A percentile compares a stretch with the other conserved stretches of the same genome.
These are phyloP conservation scores for Pachycephus smyrnensis DNA, from an alignment of 2,888 invertebrate species.

Conservation along the genomic window DNA sequence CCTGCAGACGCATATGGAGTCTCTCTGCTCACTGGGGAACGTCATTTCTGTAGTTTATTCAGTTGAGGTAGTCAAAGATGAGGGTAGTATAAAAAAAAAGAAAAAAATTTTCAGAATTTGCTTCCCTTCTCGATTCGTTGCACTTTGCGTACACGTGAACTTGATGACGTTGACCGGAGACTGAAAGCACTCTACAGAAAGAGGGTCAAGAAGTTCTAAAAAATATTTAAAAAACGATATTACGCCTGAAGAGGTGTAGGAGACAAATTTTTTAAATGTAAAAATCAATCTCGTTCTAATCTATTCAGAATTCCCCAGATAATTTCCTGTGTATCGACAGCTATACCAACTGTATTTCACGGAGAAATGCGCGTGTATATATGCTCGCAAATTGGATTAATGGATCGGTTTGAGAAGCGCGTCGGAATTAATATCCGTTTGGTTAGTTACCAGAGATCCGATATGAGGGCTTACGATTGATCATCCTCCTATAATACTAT, in stretches of 20 bases:
- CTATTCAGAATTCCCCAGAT: not conserved
- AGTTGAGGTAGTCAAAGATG: not conserved
- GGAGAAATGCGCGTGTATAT: not conserved
- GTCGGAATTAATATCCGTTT: conserved; percentile 59
- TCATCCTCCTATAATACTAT: conserved; percentile 27
- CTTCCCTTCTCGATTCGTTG: not conserved
- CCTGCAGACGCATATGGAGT: not conserved
- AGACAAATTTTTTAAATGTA: not conserved
- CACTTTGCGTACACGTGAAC: not conserved
- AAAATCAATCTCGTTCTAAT: not conserved
- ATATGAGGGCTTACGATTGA: conserved; percentile 44
- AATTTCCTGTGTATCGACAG: conserved; percentile 2
- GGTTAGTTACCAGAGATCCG: conserved; percentile 52
- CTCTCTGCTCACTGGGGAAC: not conserved
- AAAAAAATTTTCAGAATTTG: not conserved
- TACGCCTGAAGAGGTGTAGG: not conserved
- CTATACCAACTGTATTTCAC: not conserved
- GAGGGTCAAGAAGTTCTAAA: not conserved
- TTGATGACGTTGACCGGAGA: not conserved
- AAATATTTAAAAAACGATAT: not conserved
- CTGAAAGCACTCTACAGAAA: not conserved
- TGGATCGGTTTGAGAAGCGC: conserved; percentile 50
- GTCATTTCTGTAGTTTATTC: not conserved
- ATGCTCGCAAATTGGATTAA: conserved; percentile 49
- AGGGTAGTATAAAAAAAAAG: not conserved